phyloP scores from a whole-genome alignment of 2,797 vertebrate species.

The Sardinella longiceps region DNA sequence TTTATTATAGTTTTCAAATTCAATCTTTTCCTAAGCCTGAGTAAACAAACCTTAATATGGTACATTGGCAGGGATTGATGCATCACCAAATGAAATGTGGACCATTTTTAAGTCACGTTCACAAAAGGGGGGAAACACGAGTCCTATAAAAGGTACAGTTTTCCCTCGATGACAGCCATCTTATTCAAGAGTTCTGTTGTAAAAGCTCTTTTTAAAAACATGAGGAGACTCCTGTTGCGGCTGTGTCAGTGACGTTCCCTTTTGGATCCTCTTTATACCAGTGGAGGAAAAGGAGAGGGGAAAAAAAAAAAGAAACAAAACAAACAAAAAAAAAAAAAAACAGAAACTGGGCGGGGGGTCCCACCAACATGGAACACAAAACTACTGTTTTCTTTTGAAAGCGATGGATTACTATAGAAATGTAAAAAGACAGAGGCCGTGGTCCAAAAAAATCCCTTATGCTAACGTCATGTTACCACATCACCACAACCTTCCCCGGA shows the following conservation, averaged over 20 bases:
- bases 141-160: conserved; percentile 6
- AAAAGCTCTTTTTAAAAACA: conserved; percentile 13
- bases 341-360: conserved; percentile 78
- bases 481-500: conserved; percentile 68
- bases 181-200: conserved; percentile 18
- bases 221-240: conserved; percentile 27
- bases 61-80: conserved; percentile 77
- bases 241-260: conserved; percentile 51
- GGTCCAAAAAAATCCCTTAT: conserved; percentile 52
- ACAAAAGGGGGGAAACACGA: conserved; percentile 47
- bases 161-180: conserved; percentile 19
- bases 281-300: background rate
- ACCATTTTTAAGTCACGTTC: conserved; percentile 40
- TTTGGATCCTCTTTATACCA: conserved; percentile 77
- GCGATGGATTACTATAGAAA: conserved; percentile 95
- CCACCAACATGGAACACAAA: conserved; percentile 78
- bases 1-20: conserved; percentile 62
- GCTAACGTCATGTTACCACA: conserved; percentile 57
- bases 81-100: conserved; percentile 53
- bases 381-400: conserved; percentile 65
- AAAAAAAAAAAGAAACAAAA: conserved; percentile 68
- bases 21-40: conserved; percentile 89
- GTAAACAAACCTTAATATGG: conserved; percentile 92
- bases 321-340: conserved; percentile 73
- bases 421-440: conserved; percentile 91